These are phyloP conservation scores for Lithodes maja DNA, from an alignment of 2,888 invertebrate species.

Conservation along the genomic window DNA sequence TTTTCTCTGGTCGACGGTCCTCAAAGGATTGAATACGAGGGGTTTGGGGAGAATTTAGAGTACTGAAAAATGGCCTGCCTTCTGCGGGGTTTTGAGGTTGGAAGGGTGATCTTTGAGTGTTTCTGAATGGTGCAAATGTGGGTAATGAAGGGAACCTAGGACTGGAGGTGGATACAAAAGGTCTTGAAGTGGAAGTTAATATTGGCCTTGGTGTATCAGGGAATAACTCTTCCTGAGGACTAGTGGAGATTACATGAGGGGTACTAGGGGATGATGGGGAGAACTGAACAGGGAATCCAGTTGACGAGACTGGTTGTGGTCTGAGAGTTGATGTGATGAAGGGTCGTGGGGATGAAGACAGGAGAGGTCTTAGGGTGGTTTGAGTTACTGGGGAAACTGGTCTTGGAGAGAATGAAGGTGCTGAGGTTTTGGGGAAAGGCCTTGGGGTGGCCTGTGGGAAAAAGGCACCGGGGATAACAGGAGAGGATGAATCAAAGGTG, in stretches of 20 bases:
- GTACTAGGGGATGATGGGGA: neutral
- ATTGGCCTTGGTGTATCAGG: slow-evolving; percentile 24
- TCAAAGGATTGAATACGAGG: slow-evolving; percentile 26
- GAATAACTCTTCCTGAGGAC: neutral
- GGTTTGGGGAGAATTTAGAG: neutral
- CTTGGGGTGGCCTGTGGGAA: slow-evolving; percentile 27
- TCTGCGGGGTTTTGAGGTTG: neutral
- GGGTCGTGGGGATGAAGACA: slow-evolving; percentile 10
- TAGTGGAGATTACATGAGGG: neutral
- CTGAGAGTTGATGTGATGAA: slow-evolving; percentile 25
- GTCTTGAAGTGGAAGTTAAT: slow-evolving; percentile 22
- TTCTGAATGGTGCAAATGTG: slow-evolving; percentile 14
- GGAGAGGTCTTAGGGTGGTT: neutral
- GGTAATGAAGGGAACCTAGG: neutral
- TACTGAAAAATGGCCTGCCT: neutral
- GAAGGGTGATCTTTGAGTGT: neutral
- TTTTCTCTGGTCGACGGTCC: neutral
- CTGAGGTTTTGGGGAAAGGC: slow-evolving; percentile 18
- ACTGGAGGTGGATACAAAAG: slow-evolving; percentile 36
- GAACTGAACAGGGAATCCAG: slow-evolving; percentile 12
- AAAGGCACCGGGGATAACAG: slow-evolving; percentile 5
- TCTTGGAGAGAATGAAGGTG: neutral
- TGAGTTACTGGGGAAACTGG: slow-evolving; percentile 7
- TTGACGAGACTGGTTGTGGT: slow-evolving; percentile 30
- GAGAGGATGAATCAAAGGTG: neutral